These are phyloP conservation scores for Tupaia tana DNA, from an alignment of 2,113 vertebrate species.

Conservation along the genomic window DNA sequence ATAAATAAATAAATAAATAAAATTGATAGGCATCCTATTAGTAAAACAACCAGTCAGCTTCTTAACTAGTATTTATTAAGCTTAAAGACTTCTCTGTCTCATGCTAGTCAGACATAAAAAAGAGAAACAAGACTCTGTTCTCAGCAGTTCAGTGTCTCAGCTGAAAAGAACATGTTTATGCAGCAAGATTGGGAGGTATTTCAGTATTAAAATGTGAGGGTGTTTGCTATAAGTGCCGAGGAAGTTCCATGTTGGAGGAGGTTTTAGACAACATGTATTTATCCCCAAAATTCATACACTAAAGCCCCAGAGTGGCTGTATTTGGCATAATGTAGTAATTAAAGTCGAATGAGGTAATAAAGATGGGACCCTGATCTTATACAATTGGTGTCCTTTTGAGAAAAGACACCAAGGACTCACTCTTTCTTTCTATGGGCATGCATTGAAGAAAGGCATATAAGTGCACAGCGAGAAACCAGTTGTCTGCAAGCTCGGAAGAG, in stretches of 20 bases:
- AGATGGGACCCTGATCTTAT: background rate
- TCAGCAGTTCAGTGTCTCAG: background rate
- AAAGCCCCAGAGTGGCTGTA: background rate
- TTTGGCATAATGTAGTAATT: background rate
- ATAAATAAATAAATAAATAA: background rate
- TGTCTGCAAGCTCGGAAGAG: background rate
- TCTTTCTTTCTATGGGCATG: background rate
- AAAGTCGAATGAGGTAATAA: background rate
- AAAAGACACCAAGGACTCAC: background rate
- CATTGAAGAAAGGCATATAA: background rate
- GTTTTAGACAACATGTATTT: background rate
- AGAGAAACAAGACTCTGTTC: background rate
- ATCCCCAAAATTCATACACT: background rate
- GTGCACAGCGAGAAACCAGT: background rate
- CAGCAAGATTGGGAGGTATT: background rate
- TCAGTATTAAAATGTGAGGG: background rate
- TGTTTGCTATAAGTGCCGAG: background rate
- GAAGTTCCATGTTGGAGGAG: background rate
- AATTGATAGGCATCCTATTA: background rate
- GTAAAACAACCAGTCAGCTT: background rate
- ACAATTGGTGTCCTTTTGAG: background rate
- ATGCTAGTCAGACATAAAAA: background rate
- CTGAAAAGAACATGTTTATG: background rate
- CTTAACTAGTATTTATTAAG: slow-evolving; percentile 39
- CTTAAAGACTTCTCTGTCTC: background rate